Conservation (phyloP, 2,113 vertebrate species). For the Eonycteris spelaea region DNA sequence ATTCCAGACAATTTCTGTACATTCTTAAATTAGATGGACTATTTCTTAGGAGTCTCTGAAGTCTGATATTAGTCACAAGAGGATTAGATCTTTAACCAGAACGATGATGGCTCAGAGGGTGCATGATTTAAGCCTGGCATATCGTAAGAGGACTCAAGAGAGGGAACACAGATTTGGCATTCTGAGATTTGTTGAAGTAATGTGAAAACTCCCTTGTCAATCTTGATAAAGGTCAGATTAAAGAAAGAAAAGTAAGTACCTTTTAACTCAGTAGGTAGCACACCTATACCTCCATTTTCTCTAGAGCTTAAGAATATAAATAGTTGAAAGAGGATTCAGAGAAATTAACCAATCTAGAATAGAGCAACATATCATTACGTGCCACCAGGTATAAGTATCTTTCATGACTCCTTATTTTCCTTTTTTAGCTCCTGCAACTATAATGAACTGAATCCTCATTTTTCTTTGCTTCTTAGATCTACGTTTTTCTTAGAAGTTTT, state of each 20-base stretch:
- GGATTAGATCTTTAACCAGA: slow-evolving; percentile 9
- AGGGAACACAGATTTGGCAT: slow-evolving; percentile 14
- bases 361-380: slow-evolving; percentile 25
- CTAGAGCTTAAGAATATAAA: slow-evolving; percentile 51
- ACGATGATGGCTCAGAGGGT: not conserved
- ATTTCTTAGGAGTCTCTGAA: not conserved
- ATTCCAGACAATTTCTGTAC: not conserved
- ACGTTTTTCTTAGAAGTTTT: not conserved
- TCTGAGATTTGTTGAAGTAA: slow-evolving; percentile 43
- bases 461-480: not conserved
- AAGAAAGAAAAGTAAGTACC: slow-evolving; percentile 44
- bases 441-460: not conserved
- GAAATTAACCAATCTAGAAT: slow-evolving; percentile 50
- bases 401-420: not conserved
- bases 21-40: slow-evolving; percentile 17
- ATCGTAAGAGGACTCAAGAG: not conserved
- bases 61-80: slow-evolving; percentile 43
- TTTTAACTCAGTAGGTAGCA: slow-evolving; percentile 55
- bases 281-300: slow-evolving; percentile 41
- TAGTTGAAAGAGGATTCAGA: slow-evolving; percentile 46
- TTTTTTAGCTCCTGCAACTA: not conserved
- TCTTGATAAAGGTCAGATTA: slow-evolving; percentile 67
- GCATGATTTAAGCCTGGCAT: slow-evolving; percentile 8
- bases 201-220: not conserved
- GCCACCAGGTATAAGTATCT: not conserved